A percentile compares a stretch with the other conserved stretches of the same genome.
phyloP scores from a whole-genome alignment of 2,797 vertebrate species.

The Mus caroli region DNA sequence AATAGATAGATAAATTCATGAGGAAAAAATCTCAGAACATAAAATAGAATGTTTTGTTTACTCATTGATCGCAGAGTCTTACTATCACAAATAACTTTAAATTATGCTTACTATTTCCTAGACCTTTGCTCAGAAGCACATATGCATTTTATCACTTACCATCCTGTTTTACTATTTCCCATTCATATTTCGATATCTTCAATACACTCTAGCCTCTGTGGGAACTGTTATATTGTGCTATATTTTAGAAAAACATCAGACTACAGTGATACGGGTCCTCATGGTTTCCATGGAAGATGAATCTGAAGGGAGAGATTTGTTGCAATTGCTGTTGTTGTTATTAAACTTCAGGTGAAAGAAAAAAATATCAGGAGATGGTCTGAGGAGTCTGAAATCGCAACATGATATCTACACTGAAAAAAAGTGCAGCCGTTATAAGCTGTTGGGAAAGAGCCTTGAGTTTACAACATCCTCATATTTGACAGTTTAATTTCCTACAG shows the following conservation, averaged over 20 bases:
- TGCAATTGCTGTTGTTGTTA: neutral
- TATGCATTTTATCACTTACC: neutral
- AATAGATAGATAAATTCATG: neutral
- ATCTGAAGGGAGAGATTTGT: neutral
- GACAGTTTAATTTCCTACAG: constrained; percentile 16
- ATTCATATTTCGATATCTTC: neutral
- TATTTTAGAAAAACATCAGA: neutral
- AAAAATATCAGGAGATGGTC: neutral
- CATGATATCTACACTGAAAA: neutral
- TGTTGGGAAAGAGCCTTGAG: neutral
- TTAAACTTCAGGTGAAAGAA: neutral
- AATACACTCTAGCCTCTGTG: neutral
- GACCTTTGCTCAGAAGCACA: neutral
- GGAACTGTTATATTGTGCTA: neutral
- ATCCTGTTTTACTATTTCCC: neutral
- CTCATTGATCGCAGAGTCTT: neutral
- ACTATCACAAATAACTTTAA: neutral
- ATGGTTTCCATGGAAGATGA: neutral
- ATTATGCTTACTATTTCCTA: neutral
- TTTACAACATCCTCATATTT: constrained; percentile 4
- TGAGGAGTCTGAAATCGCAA: neutral
- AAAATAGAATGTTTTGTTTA: neutral
- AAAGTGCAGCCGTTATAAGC: neutral
- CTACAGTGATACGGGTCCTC: neutral
- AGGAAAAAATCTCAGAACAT: neutral